Evolutionary conservation across 2,888 invertebrate species (phyloP), one percentile per base, ranked within the genome.

Genomic region (Folsomia candida): DNA sequence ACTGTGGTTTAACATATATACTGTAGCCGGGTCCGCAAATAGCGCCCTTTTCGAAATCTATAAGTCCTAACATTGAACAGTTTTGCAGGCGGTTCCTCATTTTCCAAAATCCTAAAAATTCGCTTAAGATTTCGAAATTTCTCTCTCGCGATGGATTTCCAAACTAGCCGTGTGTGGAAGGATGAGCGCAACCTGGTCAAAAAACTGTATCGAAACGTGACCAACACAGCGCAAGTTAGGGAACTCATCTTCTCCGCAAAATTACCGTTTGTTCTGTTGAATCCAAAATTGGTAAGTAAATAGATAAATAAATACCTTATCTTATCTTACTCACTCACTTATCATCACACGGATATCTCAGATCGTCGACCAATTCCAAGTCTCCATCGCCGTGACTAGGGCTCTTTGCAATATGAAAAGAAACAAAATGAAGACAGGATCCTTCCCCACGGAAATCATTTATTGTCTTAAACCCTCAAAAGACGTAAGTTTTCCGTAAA

Each of bases 301-400:
- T 18, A n/a, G n/a, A n/a, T n/a, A 6, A 25, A 28, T 18, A 3
- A n/a, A n/a, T 14, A 11, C 51, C 25, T 24, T 24, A 64, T 51
- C 20, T 47, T 51, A 64, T 37, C 20, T 9, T 57, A 65, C 47
- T 65, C 26, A 9, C 6, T n/a, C 28, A 14, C 18, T n/a, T n/a
- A n/a, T n/a, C n/a, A n/a, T n/a, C n/a, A n/a, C n/a, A 11, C 27
- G 28, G 2, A 63, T 47, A 25, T 51, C 27, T 54, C 47, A 78
- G 77, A 71, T 79, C 24, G 68, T 78, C 47, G 79, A 78, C 57
- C 72, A 71, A 3, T 78, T 79, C 61, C 79, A 79, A 54, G 51
- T 79, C 1, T 69, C 73, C 1, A 69, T 75, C 25, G 79, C 78
- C 2, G 72, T 77, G 54, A 76, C 75, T 2, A 79, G 78, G 67